These are phyloP conservation scores for Leptopilina clavipes DNA, from an alignment of 1,140 invertebrate species.

Conservation along the genomic window DNA sequence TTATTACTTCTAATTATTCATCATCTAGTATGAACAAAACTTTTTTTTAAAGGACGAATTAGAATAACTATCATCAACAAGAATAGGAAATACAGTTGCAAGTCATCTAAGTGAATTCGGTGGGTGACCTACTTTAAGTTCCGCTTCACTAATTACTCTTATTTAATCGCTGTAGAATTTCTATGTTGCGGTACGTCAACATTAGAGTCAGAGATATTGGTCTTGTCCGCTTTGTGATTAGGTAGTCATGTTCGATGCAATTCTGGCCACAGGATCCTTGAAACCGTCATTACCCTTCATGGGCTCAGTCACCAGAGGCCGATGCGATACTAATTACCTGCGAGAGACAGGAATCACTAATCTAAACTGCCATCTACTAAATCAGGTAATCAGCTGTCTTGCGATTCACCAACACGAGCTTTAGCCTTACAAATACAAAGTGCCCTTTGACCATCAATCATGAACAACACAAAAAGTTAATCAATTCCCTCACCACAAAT, in stretches of 20 bases:
- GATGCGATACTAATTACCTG: conserved; percentile 47
- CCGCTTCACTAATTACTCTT: not conserved
- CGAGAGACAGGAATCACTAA: conserved; percentile 15
- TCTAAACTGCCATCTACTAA: conserved; percentile 37
- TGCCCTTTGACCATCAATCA: conserved; percentile 1
- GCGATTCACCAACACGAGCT: conserved; percentile 12
- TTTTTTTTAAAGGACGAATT: too few relatives aligned
- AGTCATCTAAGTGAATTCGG: too few relatives aligned
- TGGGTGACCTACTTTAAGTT: not conserved
- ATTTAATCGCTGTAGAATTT: not conserved
- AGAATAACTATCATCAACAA: too few relatives aligned
- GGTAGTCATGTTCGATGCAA: conserved; percentile 29
- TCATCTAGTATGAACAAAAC: too few relatives aligned
- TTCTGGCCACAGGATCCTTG: conserved; percentile 35
- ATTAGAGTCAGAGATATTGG: not conserved
- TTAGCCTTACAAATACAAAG: not conserved
- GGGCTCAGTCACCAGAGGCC: conserved; percentile 29
- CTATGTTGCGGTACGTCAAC: not conserved
- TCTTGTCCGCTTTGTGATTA: conserved; percentile 19
- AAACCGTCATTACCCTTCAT: conserved; percentile 47
- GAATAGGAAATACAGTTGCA: too few relatives aligned
- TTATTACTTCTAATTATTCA: too few relatives aligned
- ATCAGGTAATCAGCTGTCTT: conserved; percentile 44
- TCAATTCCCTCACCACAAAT: too few relatives aligned
- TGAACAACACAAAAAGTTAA: too few relatives aligned